Evolutionary conservation across 2,888 invertebrate genomes (phyloP).

Genomic region (Troides aeacus): DNA sequence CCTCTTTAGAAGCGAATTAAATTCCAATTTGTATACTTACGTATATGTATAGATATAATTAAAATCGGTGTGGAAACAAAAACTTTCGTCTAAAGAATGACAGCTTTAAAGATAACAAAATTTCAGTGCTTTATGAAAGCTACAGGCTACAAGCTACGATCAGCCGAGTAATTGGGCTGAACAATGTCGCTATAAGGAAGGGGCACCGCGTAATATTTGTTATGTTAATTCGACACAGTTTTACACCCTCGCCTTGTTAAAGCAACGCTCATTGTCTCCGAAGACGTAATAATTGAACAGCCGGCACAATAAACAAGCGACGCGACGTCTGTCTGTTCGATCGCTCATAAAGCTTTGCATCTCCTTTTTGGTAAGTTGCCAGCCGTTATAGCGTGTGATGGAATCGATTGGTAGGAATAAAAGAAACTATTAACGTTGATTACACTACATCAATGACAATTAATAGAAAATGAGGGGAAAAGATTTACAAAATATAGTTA

Average conservation of each 20-base stretch:
- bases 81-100: too few relatives aligned
- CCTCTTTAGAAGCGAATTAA: too few relatives aligned
- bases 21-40: too few relatives aligned
- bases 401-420: conserved; percentile 1
- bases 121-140: not conserved
- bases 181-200: conserved; percentile 1
- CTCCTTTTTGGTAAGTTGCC: conserved; percentile 21
- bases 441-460: too few relatives aligned
- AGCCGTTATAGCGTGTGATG: conserved; percentile 1
- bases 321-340: conserved; percentile 18
- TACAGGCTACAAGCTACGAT: not conserved
- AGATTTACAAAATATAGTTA: too few relatives aligned
- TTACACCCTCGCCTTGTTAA: conserved; percentile 21
- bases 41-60: too few relatives aligned
- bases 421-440: not conserved
- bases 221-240: conserved; percentile 12
- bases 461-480: too few relatives aligned
- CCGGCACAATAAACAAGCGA: conserved; percentile 21
- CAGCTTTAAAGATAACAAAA: too few relatives aligned
- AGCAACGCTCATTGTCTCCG: conserved; percentile 24
- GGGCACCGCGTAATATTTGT: conserved; percentile 1
- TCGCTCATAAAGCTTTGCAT: conserved; percentile 16
- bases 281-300: conserved; percentile 26
- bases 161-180: not conserved
- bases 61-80: too few relatives aligned